Percentiles rank a stretch among this genome's conserved stretches.
Evolutionary conservation across 2,113 vertebrate species (phyloP).

Genomic region (Nothoprocta pentlandii): DNA sequence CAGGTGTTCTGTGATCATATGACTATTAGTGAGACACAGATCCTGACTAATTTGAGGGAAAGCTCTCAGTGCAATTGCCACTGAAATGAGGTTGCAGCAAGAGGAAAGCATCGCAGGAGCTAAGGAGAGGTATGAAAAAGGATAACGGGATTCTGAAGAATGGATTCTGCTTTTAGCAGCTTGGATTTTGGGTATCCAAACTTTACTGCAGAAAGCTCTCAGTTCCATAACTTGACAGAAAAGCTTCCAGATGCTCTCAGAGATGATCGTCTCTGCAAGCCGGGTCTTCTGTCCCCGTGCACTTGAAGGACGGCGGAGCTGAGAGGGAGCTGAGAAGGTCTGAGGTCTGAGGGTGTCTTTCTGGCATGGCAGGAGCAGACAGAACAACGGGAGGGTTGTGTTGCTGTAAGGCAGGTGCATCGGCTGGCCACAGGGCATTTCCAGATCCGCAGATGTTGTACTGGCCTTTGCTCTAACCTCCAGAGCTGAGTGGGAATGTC

Average conservation of each 20-base stretch:
- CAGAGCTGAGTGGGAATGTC: background rate
- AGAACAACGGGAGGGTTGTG: background rate
- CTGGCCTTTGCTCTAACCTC: background rate
- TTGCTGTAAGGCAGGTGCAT: background rate
- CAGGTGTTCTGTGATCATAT: accelerated
- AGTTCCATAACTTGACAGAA: background rate
- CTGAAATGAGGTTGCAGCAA: background rate
- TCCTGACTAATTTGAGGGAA: background rate
- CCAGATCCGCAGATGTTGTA: background rate
- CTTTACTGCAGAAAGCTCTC: background rate
- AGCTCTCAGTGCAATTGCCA: background rate
- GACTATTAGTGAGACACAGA: background rate
- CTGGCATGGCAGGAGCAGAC: background rate
- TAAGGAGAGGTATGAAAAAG: background rate
- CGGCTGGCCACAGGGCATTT: background rate
- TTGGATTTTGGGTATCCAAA: background rate
- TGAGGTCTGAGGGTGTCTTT: background rate
- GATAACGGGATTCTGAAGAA: background rate
- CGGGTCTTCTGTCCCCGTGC: background rate
- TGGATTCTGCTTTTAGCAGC: background rate
- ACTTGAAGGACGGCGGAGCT: accelerated
- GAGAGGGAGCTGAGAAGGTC: accelerated
- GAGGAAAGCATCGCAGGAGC: background rate
- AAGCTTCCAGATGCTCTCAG: background rate
- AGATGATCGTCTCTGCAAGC: background rate